Conservation (phyloP, 2,113 vertebrate species). For the Ceyx melanurus region DNA sequence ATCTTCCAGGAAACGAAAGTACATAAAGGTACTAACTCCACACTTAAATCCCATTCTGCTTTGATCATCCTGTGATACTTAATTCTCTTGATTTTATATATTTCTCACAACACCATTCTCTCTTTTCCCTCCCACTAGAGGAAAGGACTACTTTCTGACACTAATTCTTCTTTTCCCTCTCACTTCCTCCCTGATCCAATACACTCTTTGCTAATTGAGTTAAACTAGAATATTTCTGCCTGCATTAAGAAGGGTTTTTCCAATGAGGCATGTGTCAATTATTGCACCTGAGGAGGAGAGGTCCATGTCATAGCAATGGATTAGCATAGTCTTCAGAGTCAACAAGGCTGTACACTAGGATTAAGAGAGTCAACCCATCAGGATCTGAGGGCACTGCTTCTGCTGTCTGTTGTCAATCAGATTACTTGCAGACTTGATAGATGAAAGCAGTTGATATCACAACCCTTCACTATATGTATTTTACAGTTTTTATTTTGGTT, state of each 20-base stretch:
- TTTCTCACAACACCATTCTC: not conserved
- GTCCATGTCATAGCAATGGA: not conserved
- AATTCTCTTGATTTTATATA: not conserved
- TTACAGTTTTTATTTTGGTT: not conserved
- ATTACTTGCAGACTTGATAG: not conserved
- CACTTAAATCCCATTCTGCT: not conserved
- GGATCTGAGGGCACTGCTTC: not conserved
- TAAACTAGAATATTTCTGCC: not conserved
- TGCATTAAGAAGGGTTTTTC: not conserved
- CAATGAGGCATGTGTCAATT: not conserved
- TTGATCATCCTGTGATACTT: not conserved
- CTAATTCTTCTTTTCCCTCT: not conserved
- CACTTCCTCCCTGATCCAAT: not conserved
- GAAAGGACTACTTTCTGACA: not conserved
- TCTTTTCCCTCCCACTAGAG: not conserved
- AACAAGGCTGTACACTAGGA: not conserved
- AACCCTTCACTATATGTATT: not conserved
- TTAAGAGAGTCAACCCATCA: not conserved
- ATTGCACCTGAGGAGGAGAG: not conserved
- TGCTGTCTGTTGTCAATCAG: not conserved
- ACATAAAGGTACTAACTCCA: not conserved
- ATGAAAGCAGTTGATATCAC: not conserved
- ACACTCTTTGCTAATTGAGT: not conserved
- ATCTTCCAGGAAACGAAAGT: not conserved
- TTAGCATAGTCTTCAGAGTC: not conserved